Evolutionary conservation across 2,888 invertebrate genomes (phyloP).

Genomic region (Tetropium fuscum): DNA sequence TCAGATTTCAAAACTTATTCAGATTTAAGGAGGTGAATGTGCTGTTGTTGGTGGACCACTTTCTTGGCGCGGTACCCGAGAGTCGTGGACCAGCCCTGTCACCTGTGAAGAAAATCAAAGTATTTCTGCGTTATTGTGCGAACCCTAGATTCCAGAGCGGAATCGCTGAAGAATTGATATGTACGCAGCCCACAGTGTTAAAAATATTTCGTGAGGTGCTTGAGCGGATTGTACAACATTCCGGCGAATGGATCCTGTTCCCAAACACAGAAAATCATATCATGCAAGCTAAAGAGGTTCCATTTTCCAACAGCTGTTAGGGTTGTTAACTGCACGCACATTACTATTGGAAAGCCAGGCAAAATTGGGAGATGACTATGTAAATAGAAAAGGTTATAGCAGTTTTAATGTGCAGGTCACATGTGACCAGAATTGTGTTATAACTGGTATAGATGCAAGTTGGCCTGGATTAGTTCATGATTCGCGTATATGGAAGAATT

Average conservation of each 20-base stretch:
- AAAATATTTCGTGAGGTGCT: background rate
- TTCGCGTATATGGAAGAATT: slow-evolving; percentile 10
- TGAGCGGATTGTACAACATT: slow-evolving; percentile 15
- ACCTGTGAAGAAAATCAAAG: slow-evolving; percentile 16
- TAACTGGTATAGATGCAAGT: slow-evolving; percentile 16
- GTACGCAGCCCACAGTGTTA: background rate
- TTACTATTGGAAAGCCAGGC: slow-evolving; percentile 14
- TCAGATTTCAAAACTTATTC: slow-evolving; percentile 67
- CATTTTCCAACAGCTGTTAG: slow-evolving; percentile 3
- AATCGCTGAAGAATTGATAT: background rate
- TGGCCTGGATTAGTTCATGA: slow-evolving; percentile 19
- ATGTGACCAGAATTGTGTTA: slow-evolving; percentile 8
- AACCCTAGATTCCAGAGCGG: background rate
- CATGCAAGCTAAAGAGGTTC: slow-evolving; percentile 18
- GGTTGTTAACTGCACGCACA: slow-evolving; percentile 13
- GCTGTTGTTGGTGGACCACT: slow-evolving; percentile 31
- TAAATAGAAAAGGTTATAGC: slow-evolving; percentile 24
- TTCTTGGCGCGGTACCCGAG: slow-evolving; percentile 27
- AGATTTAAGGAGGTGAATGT: slow-evolving; percentile 34
- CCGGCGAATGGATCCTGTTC: slow-evolving; percentile 27
- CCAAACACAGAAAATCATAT: slow-evolving; percentile 30
- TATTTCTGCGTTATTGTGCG: background rate
- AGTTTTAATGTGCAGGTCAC: slow-evolving; percentile 20
- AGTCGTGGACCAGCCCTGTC: slow-evolving; percentile 30
- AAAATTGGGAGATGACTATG: slow-evolving; percentile 22